phyloP scores from a whole-genome alignment of 2,797 vertebrate species.

The Huso huso region DNA sequence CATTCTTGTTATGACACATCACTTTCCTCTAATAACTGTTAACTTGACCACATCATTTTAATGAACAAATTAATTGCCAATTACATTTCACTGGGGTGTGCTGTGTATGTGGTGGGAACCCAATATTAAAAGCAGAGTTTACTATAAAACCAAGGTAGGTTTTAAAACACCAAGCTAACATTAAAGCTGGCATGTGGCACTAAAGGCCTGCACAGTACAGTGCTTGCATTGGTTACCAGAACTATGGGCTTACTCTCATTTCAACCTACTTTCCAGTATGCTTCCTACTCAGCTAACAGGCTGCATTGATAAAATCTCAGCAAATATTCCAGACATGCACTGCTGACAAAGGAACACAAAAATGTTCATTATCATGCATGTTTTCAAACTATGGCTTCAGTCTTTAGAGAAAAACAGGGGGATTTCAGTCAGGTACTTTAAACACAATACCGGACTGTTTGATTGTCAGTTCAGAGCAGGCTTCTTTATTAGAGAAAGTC shows the following conservation, averaged over 20 bases:
- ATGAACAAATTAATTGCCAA: no score
- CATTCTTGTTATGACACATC: no score
- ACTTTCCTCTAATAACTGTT: no score
- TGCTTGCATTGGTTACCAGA: neutral
- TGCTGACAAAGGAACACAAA: slow-evolving; percentile 49
- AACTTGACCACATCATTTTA: no score
- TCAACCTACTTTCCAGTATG: slow-evolving; percentile 36
- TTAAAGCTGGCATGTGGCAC: neutral
- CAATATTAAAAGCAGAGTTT: neutral
- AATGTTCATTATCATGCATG: slow-evolving; percentile 37
- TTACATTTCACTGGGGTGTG: neutral
- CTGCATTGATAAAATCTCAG: slow-evolving; percentile 63
- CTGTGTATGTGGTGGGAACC: neutral
- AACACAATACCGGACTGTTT: slow-evolving; percentile 38
- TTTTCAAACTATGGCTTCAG: slow-evolving; percentile 33
- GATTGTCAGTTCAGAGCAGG: slow-evolving; percentile 30
- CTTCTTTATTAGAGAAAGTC: slow-evolving; percentile 10
- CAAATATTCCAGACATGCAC: slow-evolving; percentile 67
- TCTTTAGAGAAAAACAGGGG: slow-evolving; percentile 33
- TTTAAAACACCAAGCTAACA: neutral
- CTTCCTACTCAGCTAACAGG: slow-evolving; percentile 37
- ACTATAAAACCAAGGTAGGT: neutral
- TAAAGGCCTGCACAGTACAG: neutral
- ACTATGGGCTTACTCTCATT: slow-evolving; percentile 5
- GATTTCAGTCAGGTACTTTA: slow-evolving; percentile 31